Base-by-base conservation (phyloP, 2,113 vertebrate species). In the Tympanuchus pallidicinctus region DNA sequence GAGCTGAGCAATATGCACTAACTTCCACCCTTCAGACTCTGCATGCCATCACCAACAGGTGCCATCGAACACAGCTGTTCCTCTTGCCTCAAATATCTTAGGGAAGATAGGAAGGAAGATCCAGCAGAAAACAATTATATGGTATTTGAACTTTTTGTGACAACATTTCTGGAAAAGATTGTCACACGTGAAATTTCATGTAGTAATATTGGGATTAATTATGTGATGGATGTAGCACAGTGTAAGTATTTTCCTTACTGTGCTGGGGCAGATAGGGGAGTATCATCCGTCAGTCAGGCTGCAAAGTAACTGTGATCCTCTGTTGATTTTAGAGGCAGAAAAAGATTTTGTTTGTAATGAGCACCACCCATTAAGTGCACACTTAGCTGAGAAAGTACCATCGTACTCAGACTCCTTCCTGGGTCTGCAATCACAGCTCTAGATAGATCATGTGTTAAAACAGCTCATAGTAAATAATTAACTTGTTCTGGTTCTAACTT, bases 81-180 rank as follows among this genome's bases (percentile, higher is more conserved):
- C 81, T 86, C 69, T 63, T 88, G 10, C 73, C 88, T 56, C 64
- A 56, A 25, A 64, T 89, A 91, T 91, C 73, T 80, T 28, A 54
- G 47, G 64, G 42, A 43, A 43, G 42, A 16, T 43, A 43, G 42
- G 2, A 19, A 93, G 90, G 40, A 83, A 60, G 85, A 87, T 86
- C 67, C 56, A 42, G 60, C 64, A 54, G 82, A 79, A 85, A 82
- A 79, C 27, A 89, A 74, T 59, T 20, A 38, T 34, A 70, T 71
- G 70, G 85, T 83, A 91, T 94, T 80, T 96, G 92, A 92, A 90
- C 86, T 91, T 94, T 88, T 91, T 91, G 75, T 93, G 82, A 64
- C 60, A 94, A 93, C 90, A 52, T 86, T 94, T 71, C 85, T 67
- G 76, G 88, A 77, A 93, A 91, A 90, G 82, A 88, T 83, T 71